Evolutionary conservation across 2,113 vertebrate genomes (phyloP).

Genomic region (Barbus barbus): DNA sequence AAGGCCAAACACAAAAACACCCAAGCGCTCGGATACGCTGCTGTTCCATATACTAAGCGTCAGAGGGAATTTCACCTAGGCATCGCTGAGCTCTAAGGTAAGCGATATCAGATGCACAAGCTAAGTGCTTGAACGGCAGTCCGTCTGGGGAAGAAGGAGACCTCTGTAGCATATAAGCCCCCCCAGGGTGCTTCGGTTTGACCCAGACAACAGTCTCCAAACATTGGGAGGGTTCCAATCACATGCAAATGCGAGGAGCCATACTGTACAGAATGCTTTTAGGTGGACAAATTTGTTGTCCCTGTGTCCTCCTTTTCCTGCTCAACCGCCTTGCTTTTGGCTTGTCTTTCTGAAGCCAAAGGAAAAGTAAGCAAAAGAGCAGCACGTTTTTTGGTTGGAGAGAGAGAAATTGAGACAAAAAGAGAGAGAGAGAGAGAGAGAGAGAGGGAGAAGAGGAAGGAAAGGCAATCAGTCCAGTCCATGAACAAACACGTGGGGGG

Average conservation of each 20-base stretch:
- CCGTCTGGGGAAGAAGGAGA: slow-evolving; percentile 61
- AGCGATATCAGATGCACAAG: slow-evolving; percentile 21
- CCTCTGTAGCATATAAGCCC: slow-evolving; percentile 65
- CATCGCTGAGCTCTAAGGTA: slow-evolving; percentile 6
- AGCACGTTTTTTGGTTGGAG: slow-evolving; percentile 73
- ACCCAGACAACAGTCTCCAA: slow-evolving; percentile 70
- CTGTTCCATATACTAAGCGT: slow-evolving; percentile 18
- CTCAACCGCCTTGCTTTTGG: slow-evolving; percentile 41
- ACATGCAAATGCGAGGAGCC: slow-evolving; percentile 40
- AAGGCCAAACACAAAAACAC: slow-evolving; percentile 32
- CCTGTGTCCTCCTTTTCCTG: slow-evolving; percentile 13
- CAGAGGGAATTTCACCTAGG: slow-evolving; percentile 31
- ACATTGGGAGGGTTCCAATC: slow-evolving; percentile 48
- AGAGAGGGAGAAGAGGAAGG: slow-evolving; percentile 72
- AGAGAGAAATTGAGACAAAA: slow-evolving; percentile 67
- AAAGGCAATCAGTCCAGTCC: slow-evolving; percentile 79
- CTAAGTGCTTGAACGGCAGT: slow-evolving; percentile 14
- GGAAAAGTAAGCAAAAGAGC: slow-evolving; percentile 76
- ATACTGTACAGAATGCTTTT: background rate
- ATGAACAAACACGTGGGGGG: slow-evolving; percentile 76
- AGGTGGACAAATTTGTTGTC: slow-evolving; percentile 24
- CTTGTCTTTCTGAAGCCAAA: slow-evolving; percentile 59
- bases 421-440: background rate
- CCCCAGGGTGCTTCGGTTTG: slow-evolving; percentile 44
- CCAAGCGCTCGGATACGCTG: slow-evolving; percentile 33